These are phyloP conservation scores for Hypolimnas misippus DNA, from an alignment of 2,888 invertebrate species.

Conservation along the genomic window DNA sequence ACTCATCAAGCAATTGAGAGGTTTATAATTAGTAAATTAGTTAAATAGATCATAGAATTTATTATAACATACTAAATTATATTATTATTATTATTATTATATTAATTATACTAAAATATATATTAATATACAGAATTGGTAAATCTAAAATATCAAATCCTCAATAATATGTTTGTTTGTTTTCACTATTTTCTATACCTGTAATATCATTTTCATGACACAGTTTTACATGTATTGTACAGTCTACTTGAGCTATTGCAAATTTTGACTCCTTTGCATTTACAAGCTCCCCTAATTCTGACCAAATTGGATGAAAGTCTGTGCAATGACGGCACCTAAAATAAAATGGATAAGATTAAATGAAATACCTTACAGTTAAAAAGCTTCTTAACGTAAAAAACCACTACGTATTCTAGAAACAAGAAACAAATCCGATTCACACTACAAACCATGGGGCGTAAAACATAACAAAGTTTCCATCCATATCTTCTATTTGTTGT, in stretches of 20 bases:
- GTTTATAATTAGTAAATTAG: too few relatives aligned
- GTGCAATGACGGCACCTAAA: conserved; percentile 95
- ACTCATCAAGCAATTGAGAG: too few relatives aligned
- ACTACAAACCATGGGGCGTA: conserved; percentile 90
- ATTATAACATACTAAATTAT: too few relatives aligned
- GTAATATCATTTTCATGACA: conserved; percentile 91
- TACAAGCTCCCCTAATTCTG: conserved; percentile 87
- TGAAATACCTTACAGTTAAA: neutral
- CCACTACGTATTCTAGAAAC: too few relatives aligned
- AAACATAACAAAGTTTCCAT: conserved; percentile 91
- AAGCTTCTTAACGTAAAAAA: neutral
- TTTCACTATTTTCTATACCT: too few relatives aligned
- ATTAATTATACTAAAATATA: too few relatives aligned
- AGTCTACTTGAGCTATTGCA: conserved; percentile 91
- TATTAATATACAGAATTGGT: too few relatives aligned
- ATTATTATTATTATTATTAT: too few relatives aligned
- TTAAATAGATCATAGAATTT: too few relatives aligned
- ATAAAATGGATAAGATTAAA: conserved; percentile 29
- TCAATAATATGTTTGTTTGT: too few relatives aligned
- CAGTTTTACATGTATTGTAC: conserved; percentile 87
- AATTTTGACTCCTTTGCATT: conserved; percentile 86
- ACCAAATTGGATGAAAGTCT: conserved; percentile 90
- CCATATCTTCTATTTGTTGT: conserved; percentile 84
- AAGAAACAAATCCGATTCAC: too few relatives aligned
- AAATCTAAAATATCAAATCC: too few relatives aligned